phyloP scores from a whole-genome alignment of 1,140 invertebrate species.

The Aphidius gifuensis region DNA sequence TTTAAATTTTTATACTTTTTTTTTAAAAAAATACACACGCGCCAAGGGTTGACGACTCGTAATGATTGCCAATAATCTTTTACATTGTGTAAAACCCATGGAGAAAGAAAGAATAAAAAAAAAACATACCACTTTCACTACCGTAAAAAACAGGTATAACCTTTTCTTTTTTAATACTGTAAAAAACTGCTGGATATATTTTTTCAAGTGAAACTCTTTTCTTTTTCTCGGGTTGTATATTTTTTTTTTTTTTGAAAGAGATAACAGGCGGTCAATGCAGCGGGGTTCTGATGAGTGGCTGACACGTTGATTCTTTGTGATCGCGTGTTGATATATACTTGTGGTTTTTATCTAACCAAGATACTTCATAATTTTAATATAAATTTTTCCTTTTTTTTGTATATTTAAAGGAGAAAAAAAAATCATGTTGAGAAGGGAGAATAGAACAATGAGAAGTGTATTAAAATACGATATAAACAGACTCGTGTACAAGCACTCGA shows the following conservation, averaged over 20 bases:
- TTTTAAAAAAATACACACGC: conserved; percentile 1
- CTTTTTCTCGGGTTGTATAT: background rate
- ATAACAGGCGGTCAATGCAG: too few relatives aligned
- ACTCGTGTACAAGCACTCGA: conserved; percentile 1
- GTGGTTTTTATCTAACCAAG: too few relatives aligned
- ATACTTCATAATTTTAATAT: too few relatives aligned
- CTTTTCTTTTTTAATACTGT: conserved; percentile 8
- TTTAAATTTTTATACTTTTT: too few relatives aligned
- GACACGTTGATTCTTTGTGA: too few relatives aligned
- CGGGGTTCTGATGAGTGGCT: too few relatives aligned
- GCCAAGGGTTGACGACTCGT: conserved; percentile 29
- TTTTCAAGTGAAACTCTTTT: background rate
- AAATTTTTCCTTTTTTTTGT: background rate
- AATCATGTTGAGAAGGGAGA: background rate
- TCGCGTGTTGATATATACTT: too few relatives aligned
- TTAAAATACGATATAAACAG: background rate
- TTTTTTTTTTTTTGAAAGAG: background rate
- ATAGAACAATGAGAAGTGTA: conserved; percentile 4
- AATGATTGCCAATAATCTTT: conserved; percentile 32
- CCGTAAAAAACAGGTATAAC: background rate
- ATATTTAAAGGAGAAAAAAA: background rate
- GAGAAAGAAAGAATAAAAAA: background rate
- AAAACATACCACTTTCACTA: too few relatives aligned
- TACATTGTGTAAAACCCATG: conserved; percentile 14
- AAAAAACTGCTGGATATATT: background rate